Evolutionary conservation across 1,140 invertebrate species (phyloP).

Genomic region (Manduca sexta): DNA sequence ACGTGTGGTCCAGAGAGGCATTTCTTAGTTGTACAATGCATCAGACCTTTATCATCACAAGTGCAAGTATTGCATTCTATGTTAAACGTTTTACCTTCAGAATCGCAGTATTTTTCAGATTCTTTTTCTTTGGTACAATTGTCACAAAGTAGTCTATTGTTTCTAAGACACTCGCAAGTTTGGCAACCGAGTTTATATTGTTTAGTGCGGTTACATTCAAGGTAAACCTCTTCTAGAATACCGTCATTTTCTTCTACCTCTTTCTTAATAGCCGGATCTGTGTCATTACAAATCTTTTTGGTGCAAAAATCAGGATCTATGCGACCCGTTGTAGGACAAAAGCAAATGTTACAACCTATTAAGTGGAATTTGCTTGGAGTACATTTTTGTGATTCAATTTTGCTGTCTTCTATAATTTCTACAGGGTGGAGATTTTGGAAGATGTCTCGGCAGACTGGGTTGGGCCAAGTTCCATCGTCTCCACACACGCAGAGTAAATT

Average conservation of each 20-base stretch:
- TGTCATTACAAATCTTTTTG: constrained; percentile 32
- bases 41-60: constrained; percentile 26
- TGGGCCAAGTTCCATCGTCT: constrained; percentile 57
- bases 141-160: constrained; percentile 44
- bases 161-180: constrained; percentile 41
- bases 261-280: constrained; percentile 26
- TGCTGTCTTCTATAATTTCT: constrained; percentile 18
- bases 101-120: constrained; percentile 23
- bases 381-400: constrained; percentile 28
- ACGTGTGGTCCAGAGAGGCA: constrained; percentile 16
- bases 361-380: constrained; percentile 42
- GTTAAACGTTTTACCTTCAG: constrained; percentile 21
- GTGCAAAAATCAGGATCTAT: constrained; percentile 42
- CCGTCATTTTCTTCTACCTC: not conserved
- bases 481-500: constrained; percentile 43
- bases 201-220: constrained; percentile 23
- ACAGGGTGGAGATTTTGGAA: constrained; percentile 42
- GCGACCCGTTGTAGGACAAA: constrained; percentile 32
- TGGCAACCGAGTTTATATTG: constrained; percentile 42
- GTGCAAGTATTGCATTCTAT: constrained; percentile 42
- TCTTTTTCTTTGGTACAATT: constrained; percentile 18
- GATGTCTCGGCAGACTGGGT: constrained; percentile 44
- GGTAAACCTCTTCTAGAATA: constrained; percentile 38
- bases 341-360: constrained; percentile 51
- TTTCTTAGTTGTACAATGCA: constrained; percentile 34